These are phyloP conservation scores for Macroglossus sobrinus DNA, from an alignment of 2,113 vertebrate species.

Conservation along the genomic window DNA sequence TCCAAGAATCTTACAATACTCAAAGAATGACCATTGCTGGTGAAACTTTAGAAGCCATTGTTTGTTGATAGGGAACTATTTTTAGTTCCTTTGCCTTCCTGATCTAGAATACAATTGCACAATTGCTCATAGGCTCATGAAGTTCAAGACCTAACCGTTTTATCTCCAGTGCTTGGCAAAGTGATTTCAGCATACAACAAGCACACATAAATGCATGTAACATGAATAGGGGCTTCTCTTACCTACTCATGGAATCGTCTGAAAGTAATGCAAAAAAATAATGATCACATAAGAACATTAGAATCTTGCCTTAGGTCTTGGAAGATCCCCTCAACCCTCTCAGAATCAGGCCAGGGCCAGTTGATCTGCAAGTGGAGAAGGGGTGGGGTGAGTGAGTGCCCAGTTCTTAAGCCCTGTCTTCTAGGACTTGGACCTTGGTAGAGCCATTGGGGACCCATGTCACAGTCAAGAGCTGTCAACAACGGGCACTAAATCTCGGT, in stretches of 20 bases:
- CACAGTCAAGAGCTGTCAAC: not conserved
- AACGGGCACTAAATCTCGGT: not conserved
- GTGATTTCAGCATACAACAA: not conserved
- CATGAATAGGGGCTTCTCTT: not conserved
- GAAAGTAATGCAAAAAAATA: not conserved
- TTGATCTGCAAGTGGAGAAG: not conserved
- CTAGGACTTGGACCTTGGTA: not conserved
- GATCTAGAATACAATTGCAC: not conserved
- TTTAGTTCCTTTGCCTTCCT: not conserved
- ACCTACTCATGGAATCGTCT: not conserved
- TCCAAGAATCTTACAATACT: not conserved
- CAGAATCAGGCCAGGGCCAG: not conserved
- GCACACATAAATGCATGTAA: not conserved
- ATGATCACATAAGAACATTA: not conserved
- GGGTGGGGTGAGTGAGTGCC: not conserved
- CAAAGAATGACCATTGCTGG: not conserved
- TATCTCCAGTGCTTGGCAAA: not conserved
- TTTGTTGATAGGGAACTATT: not conserved
- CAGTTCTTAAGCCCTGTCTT: not conserved
- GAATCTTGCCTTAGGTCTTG: not conserved
- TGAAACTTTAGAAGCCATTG: slow-evolving; percentile 25
- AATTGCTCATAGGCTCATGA: not conserved
- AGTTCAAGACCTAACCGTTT: not conserved
- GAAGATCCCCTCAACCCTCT: not conserved
- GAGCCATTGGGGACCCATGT: not conserved